phyloP scores from a whole-genome alignment of 2,888 invertebrate genomes.

The Andrena bicolor region DNA sequence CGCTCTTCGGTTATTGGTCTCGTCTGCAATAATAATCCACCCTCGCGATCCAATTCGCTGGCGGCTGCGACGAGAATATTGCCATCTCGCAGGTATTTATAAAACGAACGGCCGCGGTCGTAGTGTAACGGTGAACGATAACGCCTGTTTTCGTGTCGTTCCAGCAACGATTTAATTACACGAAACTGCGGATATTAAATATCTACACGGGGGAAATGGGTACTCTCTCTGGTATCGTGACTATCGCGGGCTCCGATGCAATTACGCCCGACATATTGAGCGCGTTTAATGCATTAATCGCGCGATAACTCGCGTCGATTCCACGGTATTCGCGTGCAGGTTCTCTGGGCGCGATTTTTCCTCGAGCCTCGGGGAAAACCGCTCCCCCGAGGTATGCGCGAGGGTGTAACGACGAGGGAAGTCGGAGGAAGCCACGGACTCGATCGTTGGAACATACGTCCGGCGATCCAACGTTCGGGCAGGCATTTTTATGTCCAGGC shows the following conservation, averaged over 20 bases:
- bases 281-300: not conserved
- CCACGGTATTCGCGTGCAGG: not conserved
- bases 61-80: not conserved
- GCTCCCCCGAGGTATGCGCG: not conserved
- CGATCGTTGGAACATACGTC: conserved; percentile 61
- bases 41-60: not conserved
- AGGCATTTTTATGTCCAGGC: conserved; percentile 78
- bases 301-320: conserved; percentile 5
- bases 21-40: conserved; percentile 28
- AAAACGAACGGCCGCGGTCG: not conserved
- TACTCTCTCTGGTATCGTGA: not conserved
- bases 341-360: conserved; percentile 4
- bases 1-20: conserved; percentile 27
- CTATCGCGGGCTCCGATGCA: conserved; percentile 5
- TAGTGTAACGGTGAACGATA: not conserved
- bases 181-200: conserved; percentile 31
- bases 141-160: conserved; percentile 4
- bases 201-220: conserved; percentile 10
- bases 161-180: conserved; percentile 28
- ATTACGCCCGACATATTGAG: conserved; percentile 12
- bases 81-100: conserved; percentile 3
- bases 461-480: conserved; percentile 43
- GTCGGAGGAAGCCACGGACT: conserved; percentile 34
- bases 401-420: conserved; percentile 16
- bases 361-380: not conserved